Conservation (phyloP, 2,888 invertebrate species). For the Sarcophaga caerulescens region DNA sequence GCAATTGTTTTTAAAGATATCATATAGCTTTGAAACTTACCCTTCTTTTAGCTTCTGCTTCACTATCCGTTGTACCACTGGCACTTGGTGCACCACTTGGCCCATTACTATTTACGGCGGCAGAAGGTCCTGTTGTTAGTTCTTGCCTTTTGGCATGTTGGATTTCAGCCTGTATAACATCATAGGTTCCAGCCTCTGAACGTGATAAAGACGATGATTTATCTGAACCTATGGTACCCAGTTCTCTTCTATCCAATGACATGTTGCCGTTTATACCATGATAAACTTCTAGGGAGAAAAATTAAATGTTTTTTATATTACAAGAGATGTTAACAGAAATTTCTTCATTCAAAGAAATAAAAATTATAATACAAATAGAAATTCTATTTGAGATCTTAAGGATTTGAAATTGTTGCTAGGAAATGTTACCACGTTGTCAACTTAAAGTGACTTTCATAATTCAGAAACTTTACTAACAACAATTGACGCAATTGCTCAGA, state of each 20-base stretch:
- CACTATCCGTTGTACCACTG: slow-evolving; percentile 71
- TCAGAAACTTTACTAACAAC: too few species aligned
- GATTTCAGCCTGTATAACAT: slow-evolving; percentile 80
- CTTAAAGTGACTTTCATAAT: too few species aligned
- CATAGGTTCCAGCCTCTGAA: slow-evolving; percentile 81
- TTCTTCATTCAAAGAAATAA: neutral
- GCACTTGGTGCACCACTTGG: slow-evolving; percentile 45
- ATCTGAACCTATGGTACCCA: slow-evolving; percentile 78
- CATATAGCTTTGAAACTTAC: slow-evolving; percentile 60
- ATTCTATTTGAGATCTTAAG: neutral
- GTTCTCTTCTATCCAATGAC: slow-evolving; percentile 80
- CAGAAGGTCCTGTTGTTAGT: slow-evolving; percentile 74
- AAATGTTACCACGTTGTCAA: too few species aligned
- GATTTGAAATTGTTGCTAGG: too few species aligned
- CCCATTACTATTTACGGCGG: slow-evolving; percentile 73
- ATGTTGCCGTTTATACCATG: slow-evolving; percentile 81
- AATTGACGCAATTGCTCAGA: too few species aligned
- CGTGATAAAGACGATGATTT: slow-evolving; percentile 81
- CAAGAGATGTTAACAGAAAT: neutral
- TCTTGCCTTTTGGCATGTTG: slow-evolving; percentile 79
- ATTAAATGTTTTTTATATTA: neutral
- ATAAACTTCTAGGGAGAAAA: slow-evolving; percentile 75
- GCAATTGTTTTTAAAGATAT: neutral
- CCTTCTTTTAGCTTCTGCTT: slow-evolving; percentile 79
- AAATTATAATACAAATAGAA: neutral